Conservation (phyloP, 37 sponge, comb jelly and placozoan species). For the Tethya wilhelma region DNA sequence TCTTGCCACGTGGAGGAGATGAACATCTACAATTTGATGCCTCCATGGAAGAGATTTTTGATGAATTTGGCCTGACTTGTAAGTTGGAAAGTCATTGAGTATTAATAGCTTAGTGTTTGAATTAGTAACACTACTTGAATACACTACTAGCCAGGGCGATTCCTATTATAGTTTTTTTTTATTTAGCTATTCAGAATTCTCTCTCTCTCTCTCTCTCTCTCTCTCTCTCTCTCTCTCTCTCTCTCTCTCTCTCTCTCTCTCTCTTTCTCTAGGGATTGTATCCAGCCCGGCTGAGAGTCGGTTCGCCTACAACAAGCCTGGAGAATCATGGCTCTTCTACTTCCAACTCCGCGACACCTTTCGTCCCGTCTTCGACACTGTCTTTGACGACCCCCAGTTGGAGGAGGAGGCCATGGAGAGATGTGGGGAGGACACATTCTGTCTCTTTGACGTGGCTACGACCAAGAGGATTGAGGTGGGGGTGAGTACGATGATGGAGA, state of each 20-base stretch:
- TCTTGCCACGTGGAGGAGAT: background rate
- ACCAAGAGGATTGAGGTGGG: conserved; percentile 57
- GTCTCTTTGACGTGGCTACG: conserved; percentile 60
- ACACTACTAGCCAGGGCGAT: too few relatives aligned
- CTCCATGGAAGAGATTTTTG: conserved; percentile 27
- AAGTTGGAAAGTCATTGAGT: too few relatives aligned
- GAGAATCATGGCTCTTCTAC: too few relatives aligned
- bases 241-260: conserved; percentile 34
- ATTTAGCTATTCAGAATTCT: too few relatives aligned
- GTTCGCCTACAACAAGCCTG: conserved; percentile 29
- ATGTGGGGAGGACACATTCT: conserved; percentile 41
- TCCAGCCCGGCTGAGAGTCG: conserved; percentile 30
- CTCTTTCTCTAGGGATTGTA: conserved; percentile 58
- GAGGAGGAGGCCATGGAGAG: conserved; percentile 38
- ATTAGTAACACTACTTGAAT: too few relatives aligned
- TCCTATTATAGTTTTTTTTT: too few relatives aligned
- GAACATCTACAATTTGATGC: conserved; percentile 21
- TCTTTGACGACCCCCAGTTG: conserved; percentile 26
- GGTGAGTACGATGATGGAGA: conserved; percentile 28
- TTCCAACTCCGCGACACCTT: conserved; percentile 28
- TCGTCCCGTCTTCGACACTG: conserved; percentile 34
- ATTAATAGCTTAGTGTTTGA: too few relatives aligned
- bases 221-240: conserved; percentile 37
- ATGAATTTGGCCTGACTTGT: conserved; percentile 60
- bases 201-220: conserved; percentile 29